Evolutionary conservation across 2,888 invertebrate genomes (phyloP).

Genomic region (Cosmorhoe ocellata): DNA sequence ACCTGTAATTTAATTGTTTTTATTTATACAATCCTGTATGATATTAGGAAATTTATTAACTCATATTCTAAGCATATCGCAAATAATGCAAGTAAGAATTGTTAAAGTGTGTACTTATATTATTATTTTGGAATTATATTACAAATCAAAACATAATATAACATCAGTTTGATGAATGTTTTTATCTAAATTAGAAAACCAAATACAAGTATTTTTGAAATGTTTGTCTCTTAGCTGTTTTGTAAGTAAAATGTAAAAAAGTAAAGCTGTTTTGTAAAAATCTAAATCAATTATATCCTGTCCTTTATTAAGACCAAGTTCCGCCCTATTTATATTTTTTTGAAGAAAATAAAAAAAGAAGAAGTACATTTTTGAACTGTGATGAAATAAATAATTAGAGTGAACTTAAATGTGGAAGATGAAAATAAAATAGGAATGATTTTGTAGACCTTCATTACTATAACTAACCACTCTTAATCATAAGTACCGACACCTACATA

Average conservation of each 20-base stretch:
- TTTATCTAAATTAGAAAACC: conserved; percentile 10
- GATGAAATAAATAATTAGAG: conserved; percentile 70
- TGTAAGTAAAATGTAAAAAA: no score
- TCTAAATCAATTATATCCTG: conserved; percentile 22
- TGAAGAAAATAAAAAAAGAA: conserved; percentile 52
- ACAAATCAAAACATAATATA: conserved; percentile 3
- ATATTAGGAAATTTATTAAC: conserved; percentile 68
- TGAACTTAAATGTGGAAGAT: conserved; percentile 57
- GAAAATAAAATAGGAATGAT: conserved; percentile 52
- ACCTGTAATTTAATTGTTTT: conserved; percentile 66
- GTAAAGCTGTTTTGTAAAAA: conserved; percentile 21
- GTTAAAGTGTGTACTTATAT: conserved; percentile 39
- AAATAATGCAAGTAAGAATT: conserved; percentile 66
- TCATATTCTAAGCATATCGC: conserved; percentile 66
- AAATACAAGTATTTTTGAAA: conserved; percentile 51
- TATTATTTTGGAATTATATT: conserved; percentile 51
- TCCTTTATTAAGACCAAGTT: conserved; percentile 29
- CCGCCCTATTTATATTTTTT: conserved; percentile 31
- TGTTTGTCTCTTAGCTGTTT: conserved; percentile 27
- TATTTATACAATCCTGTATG: conserved; percentile 65
- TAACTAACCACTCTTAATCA: conserved; percentile 52
- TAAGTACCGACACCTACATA: conserved; percentile 51
- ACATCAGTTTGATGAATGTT: conserved; percentile 37
- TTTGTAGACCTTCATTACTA: conserved; percentile 41
- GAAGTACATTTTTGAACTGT: conserved; percentile 79